phyloP scores from a whole-genome alignment of 2,888 invertebrate genomes.

The Ashinkailepas kermadecensis region DNA sequence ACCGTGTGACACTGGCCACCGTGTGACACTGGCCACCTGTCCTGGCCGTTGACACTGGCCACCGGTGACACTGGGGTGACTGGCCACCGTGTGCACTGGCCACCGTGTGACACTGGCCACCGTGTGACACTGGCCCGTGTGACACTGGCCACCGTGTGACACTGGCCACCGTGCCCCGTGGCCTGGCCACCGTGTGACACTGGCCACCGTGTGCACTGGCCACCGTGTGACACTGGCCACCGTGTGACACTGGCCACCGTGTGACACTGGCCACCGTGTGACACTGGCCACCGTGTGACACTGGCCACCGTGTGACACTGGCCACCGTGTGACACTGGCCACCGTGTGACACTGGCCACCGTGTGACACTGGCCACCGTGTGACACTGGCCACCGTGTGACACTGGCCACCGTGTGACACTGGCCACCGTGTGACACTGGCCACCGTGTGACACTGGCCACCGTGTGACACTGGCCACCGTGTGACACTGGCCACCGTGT shows the following conservation, averaged over 20 bases:
- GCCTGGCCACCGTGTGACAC: too few relatives aligned
- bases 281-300: neutral
- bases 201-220: too few relatives aligned
- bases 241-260: neutral
- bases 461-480: neutral
- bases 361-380: neutral
- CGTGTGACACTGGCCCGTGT: too few relatives aligned
- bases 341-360: neutral
- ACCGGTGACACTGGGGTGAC: too few relatives aligned
- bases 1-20: neutral
- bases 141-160: neutral
- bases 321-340: neutral
- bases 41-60: neutral
- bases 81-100: neutral
- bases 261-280: neutral
- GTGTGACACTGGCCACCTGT: neutral
- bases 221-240: neutral
- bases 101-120: neutral
- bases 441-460: neutral
- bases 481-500: neutral
- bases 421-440: neutral
- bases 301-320: neutral
- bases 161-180: neutral
- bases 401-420: neutral
- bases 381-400: neutral